Conservation (phyloP, 2,888 invertebrate genomes). For the Tetranychus piercei region DNA sequence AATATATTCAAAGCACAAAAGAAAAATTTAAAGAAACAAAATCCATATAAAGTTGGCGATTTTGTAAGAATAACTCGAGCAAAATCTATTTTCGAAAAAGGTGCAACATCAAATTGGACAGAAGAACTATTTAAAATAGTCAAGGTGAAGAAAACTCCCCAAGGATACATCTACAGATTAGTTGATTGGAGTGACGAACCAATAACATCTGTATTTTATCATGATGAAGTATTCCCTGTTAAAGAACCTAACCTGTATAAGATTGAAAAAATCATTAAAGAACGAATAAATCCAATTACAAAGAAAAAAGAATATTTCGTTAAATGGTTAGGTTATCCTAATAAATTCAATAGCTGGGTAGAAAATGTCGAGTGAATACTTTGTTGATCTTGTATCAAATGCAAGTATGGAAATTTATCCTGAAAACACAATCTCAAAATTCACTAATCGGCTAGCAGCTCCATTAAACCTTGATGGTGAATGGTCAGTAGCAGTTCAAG, state of each 20-base stretch:
- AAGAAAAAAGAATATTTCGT: constrained; percentile 7
- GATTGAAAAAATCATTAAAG: constrained; percentile 10
- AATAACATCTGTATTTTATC: constrained; percentile 10
- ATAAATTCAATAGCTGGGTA: constrained; percentile 12
- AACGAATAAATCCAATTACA: neutral
- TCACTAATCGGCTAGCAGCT: too few relatives aligned
- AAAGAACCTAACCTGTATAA: neutral
- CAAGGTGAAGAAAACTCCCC: neutral
- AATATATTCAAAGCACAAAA: neutral
- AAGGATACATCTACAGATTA: neutral
- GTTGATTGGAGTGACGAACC: constrained; percentile 2
- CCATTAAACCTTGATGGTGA: too few relatives aligned
- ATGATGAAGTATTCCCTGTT: constrained; percentile 10
- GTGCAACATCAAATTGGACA: constrained; percentile 10
- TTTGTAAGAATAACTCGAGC: neutral
- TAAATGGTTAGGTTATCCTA: constrained; percentile 15
- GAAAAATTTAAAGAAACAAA: neutral
- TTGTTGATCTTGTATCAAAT: neutral
- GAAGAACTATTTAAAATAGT: constrained; percentile 6
- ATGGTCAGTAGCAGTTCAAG: too few relatives aligned
- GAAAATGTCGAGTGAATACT: neutral
- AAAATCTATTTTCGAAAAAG: constrained; percentile 7
- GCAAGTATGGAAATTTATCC: neutral
- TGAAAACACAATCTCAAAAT: too few relatives aligned
- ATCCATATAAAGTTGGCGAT: constrained; percentile 12